Percentiles rank a stretch among this genome's conserved stretches.
phyloP scores from a whole-genome alignment of 2,888 invertebrate genomes.

The Cerceris rybyensis region DNA sequence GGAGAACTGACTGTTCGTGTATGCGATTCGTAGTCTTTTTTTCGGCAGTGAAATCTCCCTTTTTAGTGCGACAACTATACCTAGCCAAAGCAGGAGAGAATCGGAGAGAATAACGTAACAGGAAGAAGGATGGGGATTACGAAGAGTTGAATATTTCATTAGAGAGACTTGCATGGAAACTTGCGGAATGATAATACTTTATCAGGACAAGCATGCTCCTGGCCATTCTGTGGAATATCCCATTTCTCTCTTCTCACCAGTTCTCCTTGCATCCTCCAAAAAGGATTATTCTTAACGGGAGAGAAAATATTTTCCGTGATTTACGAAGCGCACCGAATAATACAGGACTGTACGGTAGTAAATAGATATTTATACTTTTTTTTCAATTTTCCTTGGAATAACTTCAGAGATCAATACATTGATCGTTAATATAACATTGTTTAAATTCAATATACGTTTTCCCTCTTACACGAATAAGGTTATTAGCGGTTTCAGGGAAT shows the following conservation, averaged over 20 bases:
- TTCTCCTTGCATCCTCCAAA: conserved; percentile 2
- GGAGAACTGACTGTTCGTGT: conserved; percentile 25
- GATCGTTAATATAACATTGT: too few species aligned
- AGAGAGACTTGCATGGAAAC: conserved; percentile 62
- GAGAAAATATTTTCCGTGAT: conserved; percentile 55
- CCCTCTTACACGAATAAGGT: too few species aligned
- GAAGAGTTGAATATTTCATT: conserved; percentile 68
- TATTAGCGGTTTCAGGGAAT: too few species aligned
- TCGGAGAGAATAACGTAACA: conserved; percentile 53
- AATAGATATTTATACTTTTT: not conserved
- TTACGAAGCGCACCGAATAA: not conserved
- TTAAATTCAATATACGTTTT: too few species aligned
- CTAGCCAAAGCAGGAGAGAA: conserved; percentile 35
- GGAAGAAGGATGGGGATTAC: conserved; percentile 62
- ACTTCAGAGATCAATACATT: too few species aligned
- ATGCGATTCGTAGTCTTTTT: conserved; percentile 17
- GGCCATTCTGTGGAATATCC: conserved; percentile 42
- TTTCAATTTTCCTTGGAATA: too few species aligned
- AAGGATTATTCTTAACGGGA: conserved; percentile 60
- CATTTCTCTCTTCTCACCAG: not conserved
- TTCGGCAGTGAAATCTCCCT: conserved; percentile 7
- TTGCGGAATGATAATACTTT: conserved; percentile 67
- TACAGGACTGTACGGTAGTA: too few species aligned
- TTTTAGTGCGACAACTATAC: conserved; percentile 35
- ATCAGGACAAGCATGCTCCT: conserved; percentile 51